Evolutionary conservation across 2,888 invertebrate genomes (phyloP), one percentile per base, ranked within the genome.

Genomic region (Ormyrus nitidulus): DNA sequence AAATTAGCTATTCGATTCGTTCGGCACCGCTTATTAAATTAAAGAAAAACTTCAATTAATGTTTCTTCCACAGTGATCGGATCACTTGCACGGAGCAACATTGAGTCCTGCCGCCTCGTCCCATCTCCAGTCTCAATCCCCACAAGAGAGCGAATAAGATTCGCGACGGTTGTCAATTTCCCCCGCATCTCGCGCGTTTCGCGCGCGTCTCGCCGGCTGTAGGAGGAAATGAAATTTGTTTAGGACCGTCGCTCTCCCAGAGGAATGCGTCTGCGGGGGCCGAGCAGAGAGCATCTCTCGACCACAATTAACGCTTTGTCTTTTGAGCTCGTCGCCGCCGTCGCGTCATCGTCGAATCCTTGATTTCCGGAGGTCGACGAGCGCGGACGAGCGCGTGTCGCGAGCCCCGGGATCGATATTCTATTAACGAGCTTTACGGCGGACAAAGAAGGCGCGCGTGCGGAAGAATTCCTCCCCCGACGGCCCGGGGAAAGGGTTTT

Each of bases 351-450:
- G 5, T 19, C 19, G 19, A 19, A 19, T 10, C 54, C 68, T 68
- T 59, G 68, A 68, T 59, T 75, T 66, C 48, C 9, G 9, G 6
- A 13, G 11, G 8, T 19, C 19, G 19, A 19, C 1, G 19, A 19
- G 19, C 19, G 19, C 19, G 19, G 19, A 19, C 1, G 19, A 13
- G 5, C 66, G 0, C 56, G 34, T 44, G 34, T 65, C 61, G n/a
- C 11, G 10, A 59, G 9, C 61, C 13, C 61, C 44, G 5, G 9
- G 75, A 71, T 80, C 79, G 79, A 80, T 80, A 80, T 80, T 75
- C 79, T 75, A 80, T 80, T 80, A 80, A 75, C 79, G 75, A 80
- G 75, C 79, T 80, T 80, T 66, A 66, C 44, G 49, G 70, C 51
- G 53, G 61, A 77, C 71, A 73, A 73, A 73, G 73, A 79, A 69